Evolutionary conservation across 1,140 invertebrate species (phyloP), one percentile per base, ranked within the genome.

Genomic region (Drosophila parvula): DNA sequence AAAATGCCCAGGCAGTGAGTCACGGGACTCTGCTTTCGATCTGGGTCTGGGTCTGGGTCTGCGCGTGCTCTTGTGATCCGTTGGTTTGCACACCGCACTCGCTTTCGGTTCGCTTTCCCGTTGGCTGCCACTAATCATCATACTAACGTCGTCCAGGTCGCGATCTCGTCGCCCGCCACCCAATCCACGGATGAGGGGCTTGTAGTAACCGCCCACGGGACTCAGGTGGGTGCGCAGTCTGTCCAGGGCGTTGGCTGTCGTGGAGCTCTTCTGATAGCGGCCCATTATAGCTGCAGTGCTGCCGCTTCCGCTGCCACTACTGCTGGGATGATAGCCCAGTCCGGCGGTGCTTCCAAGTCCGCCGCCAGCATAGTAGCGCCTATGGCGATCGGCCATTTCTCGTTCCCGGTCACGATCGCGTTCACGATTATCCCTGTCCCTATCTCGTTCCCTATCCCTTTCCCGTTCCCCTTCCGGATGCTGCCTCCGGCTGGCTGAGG

Each of bases 81-180:
- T 76, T 68, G 75, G 64, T 78, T 78, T 78, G 50, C 71, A 78
- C 82, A 63, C 38, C 10, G 65, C 22, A 22, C 59, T 62, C 61
- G 30, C 41, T 53, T 51, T 40, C 16, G 32, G 11, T 22, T 56
- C 48, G 44, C 48, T 47, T 47, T 32, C 45, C 30, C n/a, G n/a
- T 10, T 22, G 32, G 36, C 36, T n/a, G 9, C 32, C 36, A 28
- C 44, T 18, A 16, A 10, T 22, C 22, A 22, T 22, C 12, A 71
- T 91, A 91, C 90, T 91, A 91, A 90, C 91, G 67, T 91, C 89
- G 65, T 91, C 90, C 48, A 64, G 71, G 32, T 86, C 79, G n/a
- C 68, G 68, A 16, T 71, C 68, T 0, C 68, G 50, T 14, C 78
- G 53, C 41, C 81, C 74, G 50, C 76, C 78, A 18, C 79, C 86